Evolutionary conservation across 2,113 vertebrate genomes (phyloP), one percentile per base, ranked within the genome.

Genomic region (Edolisoma coerulescens): DNA sequence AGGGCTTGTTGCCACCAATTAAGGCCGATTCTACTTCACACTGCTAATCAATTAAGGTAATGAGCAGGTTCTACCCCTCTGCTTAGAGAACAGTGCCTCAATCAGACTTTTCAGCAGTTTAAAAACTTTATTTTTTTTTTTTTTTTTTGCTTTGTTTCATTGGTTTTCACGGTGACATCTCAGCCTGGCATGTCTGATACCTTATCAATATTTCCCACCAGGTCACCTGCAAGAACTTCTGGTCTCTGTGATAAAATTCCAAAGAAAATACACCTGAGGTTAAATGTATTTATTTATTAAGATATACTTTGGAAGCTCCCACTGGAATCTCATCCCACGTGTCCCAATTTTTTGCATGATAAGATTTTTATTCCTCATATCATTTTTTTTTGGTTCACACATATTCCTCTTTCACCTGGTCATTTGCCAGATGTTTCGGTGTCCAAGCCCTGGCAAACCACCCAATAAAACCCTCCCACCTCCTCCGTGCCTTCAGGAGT

Each of bases 321-420:
- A 2, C 4, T 28, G 19, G 10, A 67, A 67, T 90, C 65, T 44
- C 10, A 7, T 35, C 20, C n/a, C 6, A 4, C 1, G 0, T 16
- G 28, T 35, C 26, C 13, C 61, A 28, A 2, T 50, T 67, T 69
- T 52, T 68, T 84, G 19, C 19, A 8, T 13, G n/a, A 50, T n/a
- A 16, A 33, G 23, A 33, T 30, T 75, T 59, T 59, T 41, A 47
- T 35, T 67, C 33, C 13, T 87, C 44, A 3, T 9, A 13, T 24
- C 0, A 2, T 6, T 42, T 16, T 30, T 30, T 74, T 3, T 64
- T 64, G 21, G 1, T 53, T 63, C 37, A 24, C 5, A 14, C 3
- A 0, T 23, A n/a, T 30, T 57, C 20, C 7, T 42, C 18, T 82
- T 64, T 75, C 11, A 22, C 0, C 0, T 19, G 30, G 10, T 50